These are phyloP conservation scores for Misgurnus mizolepis DNA, from an alignment of 2,113 vertebrate genomes.

Conservation along the genomic window DNA sequence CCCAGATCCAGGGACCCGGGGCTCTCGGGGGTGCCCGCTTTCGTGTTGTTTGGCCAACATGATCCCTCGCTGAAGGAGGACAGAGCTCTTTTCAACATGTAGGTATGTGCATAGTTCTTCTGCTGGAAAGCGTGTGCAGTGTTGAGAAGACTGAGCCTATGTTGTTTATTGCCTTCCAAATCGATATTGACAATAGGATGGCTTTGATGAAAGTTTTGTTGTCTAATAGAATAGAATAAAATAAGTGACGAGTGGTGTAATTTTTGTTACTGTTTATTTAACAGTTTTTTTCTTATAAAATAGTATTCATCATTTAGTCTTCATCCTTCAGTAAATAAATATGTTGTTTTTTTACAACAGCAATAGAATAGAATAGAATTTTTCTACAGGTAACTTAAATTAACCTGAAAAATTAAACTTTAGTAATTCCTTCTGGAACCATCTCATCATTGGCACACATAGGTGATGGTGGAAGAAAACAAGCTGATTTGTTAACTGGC, in stretches of 20 bases:
- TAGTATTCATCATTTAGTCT: not conserved
- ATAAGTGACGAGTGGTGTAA: too few relatives aligned
- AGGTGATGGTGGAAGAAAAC: not conserved
- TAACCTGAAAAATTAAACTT: not conserved
- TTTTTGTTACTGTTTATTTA: too few relatives aligned
- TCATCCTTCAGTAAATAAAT: not conserved
- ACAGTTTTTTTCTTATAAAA: too few relatives aligned
- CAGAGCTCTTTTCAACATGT: not conserved
- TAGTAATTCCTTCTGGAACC: not conserved
- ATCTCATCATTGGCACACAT: not conserved
- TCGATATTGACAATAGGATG: not conserved
- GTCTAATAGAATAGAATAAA: not conserved
- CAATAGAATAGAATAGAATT: slow-evolving; percentile 8
- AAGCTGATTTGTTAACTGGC: not conserved
- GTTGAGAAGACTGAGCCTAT: not conserved
- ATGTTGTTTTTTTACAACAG: too few relatives aligned
- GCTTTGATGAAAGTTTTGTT: not conserved
- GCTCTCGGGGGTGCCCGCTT: not conserved
- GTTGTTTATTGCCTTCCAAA: not conserved
- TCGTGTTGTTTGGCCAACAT: slow-evolving; percentile 8
- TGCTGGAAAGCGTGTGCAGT: not conserved
- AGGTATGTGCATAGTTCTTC: not conserved
- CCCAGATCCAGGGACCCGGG: slow-evolving; percentile 2
- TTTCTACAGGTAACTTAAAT: not conserved
- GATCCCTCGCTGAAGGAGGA: not conserved